These are phyloP conservation scores for Clistopyga incitator DNA, from an alignment of 2,888 invertebrate genomes.

Conservation along the genomic window DNA sequence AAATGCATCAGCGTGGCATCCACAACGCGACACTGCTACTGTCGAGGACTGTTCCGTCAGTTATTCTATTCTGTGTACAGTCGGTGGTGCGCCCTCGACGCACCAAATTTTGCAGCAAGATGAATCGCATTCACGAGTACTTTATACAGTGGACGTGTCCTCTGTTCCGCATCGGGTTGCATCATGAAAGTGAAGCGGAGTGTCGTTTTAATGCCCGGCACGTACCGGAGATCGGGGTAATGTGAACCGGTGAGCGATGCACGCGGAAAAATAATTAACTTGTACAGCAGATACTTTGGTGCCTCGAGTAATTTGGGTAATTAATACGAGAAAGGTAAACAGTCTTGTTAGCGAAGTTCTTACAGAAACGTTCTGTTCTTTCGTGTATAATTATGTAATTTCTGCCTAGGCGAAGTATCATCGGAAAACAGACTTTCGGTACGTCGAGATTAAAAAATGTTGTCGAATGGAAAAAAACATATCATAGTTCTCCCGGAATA, in stretches of 20 bases:
- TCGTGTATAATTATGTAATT: too few relatives aligned
- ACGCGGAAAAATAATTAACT: not conserved
- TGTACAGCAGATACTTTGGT: too few relatives aligned
- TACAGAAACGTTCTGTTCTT: too few relatives aligned
- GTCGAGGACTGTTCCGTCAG: slow-evolving; percentile 29
- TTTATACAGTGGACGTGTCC: slow-evolving; percentile 22
- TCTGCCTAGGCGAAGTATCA: too few relatives aligned
- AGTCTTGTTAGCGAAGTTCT: too few relatives aligned
- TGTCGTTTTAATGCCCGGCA: slow-evolving; percentile 8
- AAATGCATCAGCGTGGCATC: slow-evolving; percentile 34
- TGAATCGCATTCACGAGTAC: slow-evolving; percentile 55
- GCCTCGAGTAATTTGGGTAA: too few relatives aligned
- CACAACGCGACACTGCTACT: slow-evolving; percentile 40
- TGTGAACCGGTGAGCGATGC: not conserved
- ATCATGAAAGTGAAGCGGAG: slow-evolving; percentile 46
- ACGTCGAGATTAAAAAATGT: too few relatives aligned
- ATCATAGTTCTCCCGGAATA: too few relatives aligned
- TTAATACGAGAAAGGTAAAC: too few relatives aligned
- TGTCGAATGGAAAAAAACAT: too few relatives aligned
- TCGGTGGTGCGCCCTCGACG: slow-evolving; percentile 15
- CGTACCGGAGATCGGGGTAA: not conserved
- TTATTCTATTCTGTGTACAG: not conserved
- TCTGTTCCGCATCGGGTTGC: slow-evolving; percentile 18
- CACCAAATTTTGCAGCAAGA: slow-evolving; percentile 58
- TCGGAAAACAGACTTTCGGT: too few relatives aligned